A percentile compares a stretch with the other conserved stretches of the same genome.
Evolutionary conservation across 2,113 vertebrate species (phyloP).

Genomic region (Pteruthius melanotis): DNA sequence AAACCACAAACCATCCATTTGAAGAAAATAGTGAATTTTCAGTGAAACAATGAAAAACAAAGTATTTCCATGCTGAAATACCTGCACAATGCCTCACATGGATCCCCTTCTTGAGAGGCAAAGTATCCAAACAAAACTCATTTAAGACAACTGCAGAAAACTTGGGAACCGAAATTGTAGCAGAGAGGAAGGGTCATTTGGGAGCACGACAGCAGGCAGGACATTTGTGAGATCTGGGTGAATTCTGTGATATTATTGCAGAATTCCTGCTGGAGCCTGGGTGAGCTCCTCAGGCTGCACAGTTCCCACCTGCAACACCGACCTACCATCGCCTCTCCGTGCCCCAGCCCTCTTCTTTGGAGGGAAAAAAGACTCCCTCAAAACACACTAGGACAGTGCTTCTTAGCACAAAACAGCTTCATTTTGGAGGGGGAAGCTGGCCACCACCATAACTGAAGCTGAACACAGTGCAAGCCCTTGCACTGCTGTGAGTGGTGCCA

Average conservation of each 20-base stretch:
- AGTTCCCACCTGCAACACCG: not conserved
- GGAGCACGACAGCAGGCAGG: not conserved
- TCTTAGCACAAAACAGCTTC: not conserved
- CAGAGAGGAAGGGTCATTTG: not conserved
- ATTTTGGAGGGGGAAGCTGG: not conserved
- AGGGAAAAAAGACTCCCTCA: not conserved
- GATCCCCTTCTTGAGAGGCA: not conserved
- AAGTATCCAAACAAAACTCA: not conserved
- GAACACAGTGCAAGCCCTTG: not conserved
- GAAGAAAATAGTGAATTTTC: not conserved
- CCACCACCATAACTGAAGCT: not conserved
- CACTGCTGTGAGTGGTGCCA: not conserved
- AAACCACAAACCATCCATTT: not conserved
- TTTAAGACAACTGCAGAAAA: not conserved
- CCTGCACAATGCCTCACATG: not conserved
- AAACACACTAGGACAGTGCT: not conserved
- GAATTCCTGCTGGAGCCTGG: not conserved
- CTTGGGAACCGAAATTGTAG: not conserved
- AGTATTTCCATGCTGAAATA: not conserved
- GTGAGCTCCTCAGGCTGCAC: rapidly evolving
- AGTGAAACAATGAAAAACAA: not conserved
- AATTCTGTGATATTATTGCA: not conserved
- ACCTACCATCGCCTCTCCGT: rapidly evolving
- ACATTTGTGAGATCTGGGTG: not conserved
- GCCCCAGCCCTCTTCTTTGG: not conserved